Conservation (phyloP, 2,888 invertebrate species). For the Strigamia transsilvanica region DNA sequence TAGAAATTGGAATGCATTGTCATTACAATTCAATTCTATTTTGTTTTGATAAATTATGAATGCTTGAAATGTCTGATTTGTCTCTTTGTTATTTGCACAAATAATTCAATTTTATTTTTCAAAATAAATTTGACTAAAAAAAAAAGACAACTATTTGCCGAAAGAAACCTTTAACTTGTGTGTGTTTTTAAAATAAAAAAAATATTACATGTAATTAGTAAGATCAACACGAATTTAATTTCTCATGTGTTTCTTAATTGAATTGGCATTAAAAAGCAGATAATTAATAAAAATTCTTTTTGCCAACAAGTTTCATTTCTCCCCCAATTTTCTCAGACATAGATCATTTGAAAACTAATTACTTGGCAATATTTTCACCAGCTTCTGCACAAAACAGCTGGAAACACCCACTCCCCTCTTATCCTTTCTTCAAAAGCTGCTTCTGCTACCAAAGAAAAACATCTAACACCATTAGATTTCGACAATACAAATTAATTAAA, state of each 20-base stretch:
- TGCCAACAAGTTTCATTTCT: constrained; percentile 31
- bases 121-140: not conserved
- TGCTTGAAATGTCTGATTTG: not conserved
- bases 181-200: not conserved
- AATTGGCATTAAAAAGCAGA: constrained; percentile 12
- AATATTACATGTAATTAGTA: constrained; percentile 5
- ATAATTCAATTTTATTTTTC: not conserved
- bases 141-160: not conserved
- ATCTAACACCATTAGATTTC: not conserved
- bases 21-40: too few relatives aligned
- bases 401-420: not conserved
- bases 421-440: not conserved
- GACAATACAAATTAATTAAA: constrained; percentile 28
- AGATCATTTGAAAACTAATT: constrained; percentile 38
- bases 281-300: constrained; percentile 17
- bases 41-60: not conserved
- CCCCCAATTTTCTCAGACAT: constrained; percentile 7
- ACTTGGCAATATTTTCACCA: constrained; percentile 22
- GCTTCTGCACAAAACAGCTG: constrained; percentile 32
- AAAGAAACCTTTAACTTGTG: not conserved
- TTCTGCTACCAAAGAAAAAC: constrained; percentile 10
- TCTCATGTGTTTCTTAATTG: constrained; percentile 27
- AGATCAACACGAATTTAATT: constrained; percentile 1
- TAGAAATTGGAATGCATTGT: too few relatives aligned
- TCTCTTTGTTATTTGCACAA: not conserved